Percentiles rank a stretch among this genome's conserved stretches.
Conservation (phyloP, 2,113 vertebrate genomes). For the Nyctereutes procyonoides region DNA sequence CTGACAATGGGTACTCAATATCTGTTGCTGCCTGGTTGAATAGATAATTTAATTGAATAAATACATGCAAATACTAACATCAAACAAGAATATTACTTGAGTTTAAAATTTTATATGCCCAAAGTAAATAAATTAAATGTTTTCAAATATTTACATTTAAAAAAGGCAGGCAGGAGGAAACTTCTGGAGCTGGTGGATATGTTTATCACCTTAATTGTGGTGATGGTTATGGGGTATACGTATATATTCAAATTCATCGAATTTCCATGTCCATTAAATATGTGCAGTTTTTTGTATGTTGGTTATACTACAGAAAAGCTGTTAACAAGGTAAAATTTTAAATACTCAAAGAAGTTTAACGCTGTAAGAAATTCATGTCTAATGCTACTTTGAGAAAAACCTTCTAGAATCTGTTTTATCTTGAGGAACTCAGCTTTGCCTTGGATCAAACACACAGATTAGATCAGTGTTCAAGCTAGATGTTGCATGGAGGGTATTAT, state of each 20-base stretch:
- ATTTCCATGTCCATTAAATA: neutral
- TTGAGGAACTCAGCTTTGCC: constrained; percentile 36
- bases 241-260: neutral
- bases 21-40: neutral
- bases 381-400: neutral
- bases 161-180: neutral
- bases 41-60: neutral
- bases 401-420: constrained; percentile 32
- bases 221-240: neutral
- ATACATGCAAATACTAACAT: neutral
- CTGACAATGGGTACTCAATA: neutral
- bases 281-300: neutral
- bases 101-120: neutral
- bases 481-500: neutral
- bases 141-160: neutral
- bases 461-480: neutral
- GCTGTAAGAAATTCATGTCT: neutral
- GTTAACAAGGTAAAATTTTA: neutral
- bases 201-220: neutral
- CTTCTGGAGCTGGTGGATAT: neutral
- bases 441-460: constrained; percentile 9
- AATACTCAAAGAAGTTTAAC: neutral
- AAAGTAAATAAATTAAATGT: neutral
- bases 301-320: neutral
- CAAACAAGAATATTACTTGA: neutral